phyloP scores from a whole-genome alignment of 2,113 vertebrate species.

The Blennius ocellaris region DNA sequence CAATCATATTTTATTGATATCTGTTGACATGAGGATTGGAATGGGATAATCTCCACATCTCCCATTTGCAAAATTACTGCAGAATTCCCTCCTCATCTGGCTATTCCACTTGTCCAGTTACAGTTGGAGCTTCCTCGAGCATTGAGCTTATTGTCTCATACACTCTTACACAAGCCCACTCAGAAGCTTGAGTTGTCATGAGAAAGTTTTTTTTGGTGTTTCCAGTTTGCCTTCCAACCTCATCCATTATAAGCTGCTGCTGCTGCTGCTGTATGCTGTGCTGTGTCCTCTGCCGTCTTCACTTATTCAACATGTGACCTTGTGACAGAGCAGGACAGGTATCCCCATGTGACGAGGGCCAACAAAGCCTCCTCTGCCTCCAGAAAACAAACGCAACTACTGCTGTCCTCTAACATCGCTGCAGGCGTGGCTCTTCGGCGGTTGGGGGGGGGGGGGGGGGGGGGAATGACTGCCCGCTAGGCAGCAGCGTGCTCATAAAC shows the following conservation, averaged over 20 bases:
- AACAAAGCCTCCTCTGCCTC: slow-evolving; percentile 11
- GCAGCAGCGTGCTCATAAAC: slow-evolving; percentile 11
- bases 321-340: slow-evolving; percentile 32
- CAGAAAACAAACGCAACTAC: slow-evolving; percentile 22
- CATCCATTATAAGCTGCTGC: background rate
- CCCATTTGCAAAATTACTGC: too few species aligned
- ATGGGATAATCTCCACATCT: too few species aligned
- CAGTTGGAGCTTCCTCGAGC: too few species aligned
- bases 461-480: slow-evolving; percentile 25
- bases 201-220: background rate
- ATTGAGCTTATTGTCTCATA: too few species aligned
- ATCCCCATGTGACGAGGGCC: slow-evolving; percentile 37
- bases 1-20: too few species aligned
- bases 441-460: too few species aligned
- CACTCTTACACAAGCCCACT: background rate
- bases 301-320: slow-evolving; percentile 35
- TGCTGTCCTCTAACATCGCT: slow-evolving; percentile 20
- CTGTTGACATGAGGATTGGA: too few species aligned
- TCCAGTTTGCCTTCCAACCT: slow-evolving; percentile 15
- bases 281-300: slow-evolving; percentile 26
- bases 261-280: slow-evolving; percentile 1
- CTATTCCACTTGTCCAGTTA: too few species aligned
- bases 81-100: too few species aligned
- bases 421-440: slow-evolving; percentile 14
- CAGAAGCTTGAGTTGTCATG: background rate